phyloP scores from a whole-genome alignment of 1,140 invertebrate species.

The Papilio helenus region DNA sequence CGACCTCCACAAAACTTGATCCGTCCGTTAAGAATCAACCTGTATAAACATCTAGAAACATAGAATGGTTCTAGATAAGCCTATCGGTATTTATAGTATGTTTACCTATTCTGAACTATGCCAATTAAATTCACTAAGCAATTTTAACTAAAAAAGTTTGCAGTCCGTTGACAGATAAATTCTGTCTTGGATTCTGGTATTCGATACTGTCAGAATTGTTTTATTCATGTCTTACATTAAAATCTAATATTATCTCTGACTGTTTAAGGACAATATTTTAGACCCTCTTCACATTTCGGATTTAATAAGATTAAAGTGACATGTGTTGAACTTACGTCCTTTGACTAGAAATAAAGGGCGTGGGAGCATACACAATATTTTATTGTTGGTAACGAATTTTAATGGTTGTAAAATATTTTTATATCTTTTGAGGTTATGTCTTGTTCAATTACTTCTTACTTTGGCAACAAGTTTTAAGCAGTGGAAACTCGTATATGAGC shows the following conservation, averaged over 20 bases:
- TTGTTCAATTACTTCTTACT: too few species aligned
- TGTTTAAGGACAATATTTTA: background rate
- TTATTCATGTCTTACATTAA: too few species aligned
- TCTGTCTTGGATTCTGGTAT: background rate
- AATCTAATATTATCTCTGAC: background rate
- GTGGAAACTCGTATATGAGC: too few species aligned
- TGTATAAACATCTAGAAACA: background rate
- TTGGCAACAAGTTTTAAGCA: too few species aligned
- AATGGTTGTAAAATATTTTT: too few species aligned
- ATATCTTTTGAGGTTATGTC: too few species aligned
- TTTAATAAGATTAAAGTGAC: slow-evolving; percentile 8
- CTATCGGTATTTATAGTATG: background rate
- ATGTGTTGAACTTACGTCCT: background rate
- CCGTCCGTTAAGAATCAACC: too few species aligned
- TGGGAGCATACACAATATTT: background rate
- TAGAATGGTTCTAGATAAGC: background rate
- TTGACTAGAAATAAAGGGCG: background rate
- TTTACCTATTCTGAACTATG: background rate
- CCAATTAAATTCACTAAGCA: too few species aligned
- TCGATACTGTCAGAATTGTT: background rate
- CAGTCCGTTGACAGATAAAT: background rate
- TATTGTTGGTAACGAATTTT: background rate
- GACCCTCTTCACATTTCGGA: slow-evolving; percentile 18
- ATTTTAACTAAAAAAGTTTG: too few species aligned
- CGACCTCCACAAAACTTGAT: too few species aligned